Evolutionary conservation across 2,888 invertebrate species (phyloP), one percentile per base, ranked within the genome.

Genomic region (Drosophila trichaetosa): DNA sequence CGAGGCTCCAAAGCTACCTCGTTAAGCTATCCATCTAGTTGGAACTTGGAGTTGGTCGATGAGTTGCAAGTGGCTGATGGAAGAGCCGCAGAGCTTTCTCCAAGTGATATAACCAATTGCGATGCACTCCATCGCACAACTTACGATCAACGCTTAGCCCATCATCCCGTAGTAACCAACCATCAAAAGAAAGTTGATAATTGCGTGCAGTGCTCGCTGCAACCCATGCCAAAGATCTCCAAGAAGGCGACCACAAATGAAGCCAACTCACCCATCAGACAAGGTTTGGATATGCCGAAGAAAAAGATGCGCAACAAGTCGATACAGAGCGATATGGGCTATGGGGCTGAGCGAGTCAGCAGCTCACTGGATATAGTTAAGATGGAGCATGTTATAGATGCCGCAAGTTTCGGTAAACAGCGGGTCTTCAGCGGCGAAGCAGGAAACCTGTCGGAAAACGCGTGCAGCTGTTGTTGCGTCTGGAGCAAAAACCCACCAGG

Each of bases 11-110:
- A 71, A 27, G 71, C 63, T 36, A 87, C 90, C 40, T 66, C 75
- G 4, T 24, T 54, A 6, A 54, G 62, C 18, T 85, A 85, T 65
- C 85, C 85, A 2, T 88, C 89, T 11, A 80, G 57, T 10, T 85
- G 85, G 85, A 75, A 73, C 0, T 36, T 64, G 2, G 58, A 69
- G 1, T 8, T 11, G 3, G 18, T n/a, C 0, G 59, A 33, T 5
- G 53, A 46, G 1, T 40, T 58, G 3, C 21, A 46, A 2, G 5
- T 27, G 1, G 7, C 8, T 5, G 40, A 40, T 7, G 16, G 33
- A 0, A 6, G 38, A 8, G 8, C 27, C 10, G 27, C 69, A 29
- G 42, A 24, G 2, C 18, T 46, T 16, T 62, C 60, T 7, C 57
- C 57, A 0, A 59, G 34, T 27, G 83, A 85, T 27, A 8, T 73